Conservation (phyloP, 2,797 vertebrate genomes). For the Arctocebus calabarensis region DNA sequence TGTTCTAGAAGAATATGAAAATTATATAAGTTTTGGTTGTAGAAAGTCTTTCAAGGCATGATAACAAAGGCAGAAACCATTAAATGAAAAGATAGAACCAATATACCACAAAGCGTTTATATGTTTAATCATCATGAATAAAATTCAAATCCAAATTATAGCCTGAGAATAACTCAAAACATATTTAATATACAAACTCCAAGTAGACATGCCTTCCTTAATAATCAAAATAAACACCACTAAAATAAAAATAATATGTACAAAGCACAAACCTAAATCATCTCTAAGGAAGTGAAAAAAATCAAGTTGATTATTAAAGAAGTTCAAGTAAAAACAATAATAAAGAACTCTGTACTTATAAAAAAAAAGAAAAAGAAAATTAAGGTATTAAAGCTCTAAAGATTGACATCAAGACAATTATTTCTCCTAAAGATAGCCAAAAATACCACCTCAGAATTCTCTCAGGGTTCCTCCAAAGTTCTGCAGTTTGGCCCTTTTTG, state of each 20-base stretch:
- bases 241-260: not conserved
- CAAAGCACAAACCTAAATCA: not conserved
- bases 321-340: slow-evolving; percentile 5
- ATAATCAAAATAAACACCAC: not conserved
- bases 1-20: not conserved
- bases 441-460: slow-evolving; percentile 26
- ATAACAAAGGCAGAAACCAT: not conserved
- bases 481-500: not conserved
- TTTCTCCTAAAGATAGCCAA: not conserved
- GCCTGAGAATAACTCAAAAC: not conserved
- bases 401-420: not conserved
- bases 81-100: not conserved
- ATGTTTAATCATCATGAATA: not conserved
- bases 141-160: not conserved
- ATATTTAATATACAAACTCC: not conserved
- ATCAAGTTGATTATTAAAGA: not conserved
- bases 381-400: slow-evolving; percentile 42
- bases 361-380: no score
- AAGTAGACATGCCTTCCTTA: not conserved
- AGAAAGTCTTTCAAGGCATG: not conserved
- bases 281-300: not conserved
- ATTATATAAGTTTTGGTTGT: not conserved
- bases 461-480: slow-evolving; percentile 10
- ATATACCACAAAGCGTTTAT: not conserved
- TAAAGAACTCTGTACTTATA: not conserved